Percentiles rank a stretch among this genome's conserved stretches.
Conservation (phyloP, 2,888 invertebrate genomes). For the Nomada lathburiana region DNA sequence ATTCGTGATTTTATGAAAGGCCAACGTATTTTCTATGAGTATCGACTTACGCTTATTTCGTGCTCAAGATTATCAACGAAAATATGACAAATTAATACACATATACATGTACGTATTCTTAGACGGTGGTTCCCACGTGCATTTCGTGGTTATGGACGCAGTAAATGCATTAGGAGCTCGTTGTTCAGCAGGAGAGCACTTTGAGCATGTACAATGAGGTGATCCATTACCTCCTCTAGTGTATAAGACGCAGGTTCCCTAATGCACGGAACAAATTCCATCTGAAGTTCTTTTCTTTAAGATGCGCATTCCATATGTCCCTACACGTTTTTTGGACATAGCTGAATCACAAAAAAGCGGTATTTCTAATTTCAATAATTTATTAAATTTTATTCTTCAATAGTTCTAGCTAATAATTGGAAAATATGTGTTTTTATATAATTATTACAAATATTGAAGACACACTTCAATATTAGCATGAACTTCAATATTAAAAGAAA, state of each 20-base stretch:
- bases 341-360: too few species aligned
- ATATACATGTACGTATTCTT: not conserved
- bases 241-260: not conserved
- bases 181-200: slow-evolving; percentile 5
- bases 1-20: not conserved
- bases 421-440: too few species aligned
- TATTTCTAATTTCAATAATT: too few species aligned
- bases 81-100: not conserved
- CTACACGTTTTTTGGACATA: too few species aligned
- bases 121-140: not conserved
- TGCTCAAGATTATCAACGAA: not conserved
- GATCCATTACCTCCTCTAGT: slow-evolving; percentile 12
- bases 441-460: too few species aligned
- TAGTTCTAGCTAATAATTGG: too few species aligned
- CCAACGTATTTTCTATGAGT: not conserved
- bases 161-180: slow-evolving; percentile 5
- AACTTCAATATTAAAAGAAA: too few species aligned
- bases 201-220: not conserved
- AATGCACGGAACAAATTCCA: not conserved
- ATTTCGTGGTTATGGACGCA: not conserved
- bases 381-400: too few species aligned
- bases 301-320: too few species aligned
- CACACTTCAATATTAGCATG: too few species aligned
- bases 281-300: not conserved
- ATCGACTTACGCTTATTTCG: not conserved